Base-by-base conservation (phyloP, 1,140 invertebrate genomes). In the Drosophila sproati region DNA sequence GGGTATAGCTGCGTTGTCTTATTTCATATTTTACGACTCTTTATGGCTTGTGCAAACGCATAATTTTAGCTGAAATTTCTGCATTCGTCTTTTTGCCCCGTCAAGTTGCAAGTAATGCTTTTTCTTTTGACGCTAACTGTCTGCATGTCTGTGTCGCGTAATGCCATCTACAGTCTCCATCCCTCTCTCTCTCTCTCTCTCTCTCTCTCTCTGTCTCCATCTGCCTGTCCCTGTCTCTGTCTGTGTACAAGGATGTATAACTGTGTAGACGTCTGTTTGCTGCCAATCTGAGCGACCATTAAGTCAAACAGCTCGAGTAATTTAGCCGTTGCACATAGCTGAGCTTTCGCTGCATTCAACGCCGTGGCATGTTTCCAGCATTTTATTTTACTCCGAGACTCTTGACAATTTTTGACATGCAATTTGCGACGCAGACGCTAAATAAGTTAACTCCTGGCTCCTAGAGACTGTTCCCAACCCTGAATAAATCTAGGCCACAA, bases 211-310 rank as follows among this genome's bases (percentile, higher is more conserved):
- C 20, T 20, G 0, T 20, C 20, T 20, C 20, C 1, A 20, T 64
- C n/a, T 47, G 10, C 5, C n/a, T 4, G 32, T 20, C 12, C 32
- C 50, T 45, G 47, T 51, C 60, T 63, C 62, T 66, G 20, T 20
- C 20, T 20, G 20, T 20, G 20, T 20, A 20, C 20, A 20, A 20
- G 20, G 20, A 20, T 20, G 20, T 20, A 20, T 20, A 20, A 20
- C 45, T 74, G 28, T 60, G 12, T 50, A 62, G 70, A 71, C 66
- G 82, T 86, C 82, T 86, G 82, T 78, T 87, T 69, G 82, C 82
- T 86, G 82, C 82, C 82, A 86, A 86, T 86, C 78, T 73, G 82
- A 73, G 60, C 67, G 71, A 48, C 82, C 82, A 86, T 86, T 86
- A 86, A 87, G 71, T 75, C 82, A 76, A 86, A 87, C 70, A 81